phyloP scores from a whole-genome alignment of 2,113 vertebrate genomes.

The Ctenomys sociabilis region DNA sequence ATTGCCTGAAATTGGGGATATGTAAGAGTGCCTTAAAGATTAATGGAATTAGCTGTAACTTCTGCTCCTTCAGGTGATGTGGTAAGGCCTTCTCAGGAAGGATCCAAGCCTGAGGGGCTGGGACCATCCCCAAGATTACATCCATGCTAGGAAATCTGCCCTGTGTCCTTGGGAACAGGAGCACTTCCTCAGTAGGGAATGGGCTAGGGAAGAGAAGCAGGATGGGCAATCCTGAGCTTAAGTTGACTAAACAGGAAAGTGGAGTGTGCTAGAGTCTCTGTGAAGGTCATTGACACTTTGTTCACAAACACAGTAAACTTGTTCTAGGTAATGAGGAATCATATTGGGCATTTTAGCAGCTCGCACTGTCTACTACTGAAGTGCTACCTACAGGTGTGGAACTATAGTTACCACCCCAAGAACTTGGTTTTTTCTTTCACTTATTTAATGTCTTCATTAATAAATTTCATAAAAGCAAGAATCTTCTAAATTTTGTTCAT shows the following conservation, averaged over 20 bases:
- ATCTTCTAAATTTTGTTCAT: conserved; percentile 17
- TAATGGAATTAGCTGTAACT: neutral
- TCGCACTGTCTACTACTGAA: neutral
- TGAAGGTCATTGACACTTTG: neutral
- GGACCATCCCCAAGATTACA: neutral
- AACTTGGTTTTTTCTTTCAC: neutral
- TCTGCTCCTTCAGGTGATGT: neutral
- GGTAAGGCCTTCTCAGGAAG: neutral
- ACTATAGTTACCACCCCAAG: neutral
- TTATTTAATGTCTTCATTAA: neutral
- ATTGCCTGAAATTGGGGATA: neutral
- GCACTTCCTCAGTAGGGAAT: neutral
- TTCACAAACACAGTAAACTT: neutral
- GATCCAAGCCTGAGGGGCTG: neutral
- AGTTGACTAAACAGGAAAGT: neutral
- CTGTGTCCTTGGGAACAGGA: neutral
- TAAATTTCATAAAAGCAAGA: neutral
- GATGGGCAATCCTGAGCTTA: neutral
- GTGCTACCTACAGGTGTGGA: neutral
- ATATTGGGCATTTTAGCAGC: neutral
- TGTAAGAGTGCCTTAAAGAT: neutral
- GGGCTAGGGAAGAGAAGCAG: neutral
- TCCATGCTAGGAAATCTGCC: neutral
- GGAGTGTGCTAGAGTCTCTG: neutral
- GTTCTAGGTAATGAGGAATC: neutral